A percentile compares a stretch with the other conserved stretches of the same genome.
phyloP scores from a whole-genome alignment of 30 jellyfish, hydroid and myxozoan species.

The Hydractinia symbiolongicarpus region DNA sequence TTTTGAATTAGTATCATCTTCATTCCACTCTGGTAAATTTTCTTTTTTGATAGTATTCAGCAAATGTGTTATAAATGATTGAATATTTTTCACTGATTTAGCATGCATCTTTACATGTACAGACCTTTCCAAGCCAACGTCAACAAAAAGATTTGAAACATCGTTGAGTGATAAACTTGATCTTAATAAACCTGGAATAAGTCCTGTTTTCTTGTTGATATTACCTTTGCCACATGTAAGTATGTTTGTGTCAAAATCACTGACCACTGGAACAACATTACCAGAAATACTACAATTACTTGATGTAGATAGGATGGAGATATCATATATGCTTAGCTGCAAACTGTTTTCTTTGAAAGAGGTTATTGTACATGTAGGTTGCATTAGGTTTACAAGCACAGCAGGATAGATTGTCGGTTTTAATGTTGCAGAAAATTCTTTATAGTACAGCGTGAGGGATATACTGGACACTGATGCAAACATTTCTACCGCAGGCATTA shows the following conservation, averaged over 20 bases:
- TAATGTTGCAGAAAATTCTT: not conserved
- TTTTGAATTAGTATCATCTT: too few species aligned
- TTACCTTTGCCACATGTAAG: conserved; percentile 9
- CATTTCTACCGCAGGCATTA: conserved; percentile 24
- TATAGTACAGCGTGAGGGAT: conserved; percentile 6
- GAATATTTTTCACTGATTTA: not conserved
- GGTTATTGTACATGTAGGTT: conserved; percentile 20
- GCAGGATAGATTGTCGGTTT: conserved; percentile 4
- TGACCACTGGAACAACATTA: conserved; percentile 6
- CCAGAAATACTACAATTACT: conserved; percentile 7
- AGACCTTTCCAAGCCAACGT: conserved; percentile 8
- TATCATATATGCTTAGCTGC: not conserved
- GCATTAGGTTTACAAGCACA: not conserved
- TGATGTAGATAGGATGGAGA: conserved; percentile 9
- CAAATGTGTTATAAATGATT: too few species aligned
- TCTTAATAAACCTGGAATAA: conserved; percentile 9
- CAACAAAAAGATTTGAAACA: not conserved
- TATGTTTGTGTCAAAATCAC: conserved; percentile 15
- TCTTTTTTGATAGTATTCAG: too few species aligned
- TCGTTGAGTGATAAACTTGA: not conserved
- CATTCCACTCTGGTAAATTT: too few species aligned
- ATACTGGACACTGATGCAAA: conserved; percentile 29
- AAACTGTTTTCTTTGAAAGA: not conserved
- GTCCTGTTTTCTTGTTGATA: conserved; percentile 2
- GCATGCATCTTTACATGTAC: not conserved